Conservation (phyloP, 2,888 invertebrate genomes). For the Troides helena region DNA sequence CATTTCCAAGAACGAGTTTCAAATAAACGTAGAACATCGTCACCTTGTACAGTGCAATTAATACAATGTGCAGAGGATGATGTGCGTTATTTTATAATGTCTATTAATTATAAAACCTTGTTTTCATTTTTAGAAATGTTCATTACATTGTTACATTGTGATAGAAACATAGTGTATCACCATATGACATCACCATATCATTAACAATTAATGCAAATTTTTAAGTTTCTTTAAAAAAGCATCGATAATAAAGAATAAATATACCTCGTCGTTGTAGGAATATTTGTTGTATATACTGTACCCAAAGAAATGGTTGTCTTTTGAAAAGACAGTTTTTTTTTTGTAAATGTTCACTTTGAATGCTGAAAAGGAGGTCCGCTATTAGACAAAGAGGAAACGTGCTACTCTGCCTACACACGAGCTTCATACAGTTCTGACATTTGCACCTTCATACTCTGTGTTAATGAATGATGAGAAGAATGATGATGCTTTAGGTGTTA, state of each 20-base stretch:
- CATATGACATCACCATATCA: neutral
- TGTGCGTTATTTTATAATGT: neutral
- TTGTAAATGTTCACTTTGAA: constrained; percentile 14
- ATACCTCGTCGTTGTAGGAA: neutral
- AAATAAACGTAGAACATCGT: constrained; percentile 40
- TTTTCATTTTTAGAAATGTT: neutral
- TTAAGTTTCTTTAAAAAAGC: too few relatives aligned
- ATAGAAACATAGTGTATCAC: too few relatives aligned
- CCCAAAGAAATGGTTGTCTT: neutral
- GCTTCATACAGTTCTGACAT: neutral
- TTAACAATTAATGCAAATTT: too few relatives aligned
- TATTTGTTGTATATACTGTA: neutral
- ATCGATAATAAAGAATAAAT: neutral
- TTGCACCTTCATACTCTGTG: neutral
- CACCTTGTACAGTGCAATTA: constrained; percentile 39
- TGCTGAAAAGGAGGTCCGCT: constrained; percentile 19
- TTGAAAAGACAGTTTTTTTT: constrained; percentile 17
- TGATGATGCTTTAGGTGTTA: neutral
- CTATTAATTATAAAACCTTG: neutral
- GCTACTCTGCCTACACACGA: neutral
- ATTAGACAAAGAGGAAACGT: constrained; percentile 18
- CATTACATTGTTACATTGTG: neutral
- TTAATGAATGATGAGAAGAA: neutral
- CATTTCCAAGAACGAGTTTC: constrained; percentile 54
- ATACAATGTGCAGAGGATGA: constrained; percentile 9